These are phyloP conservation scores for Phenganax subtilis DNA, from an alignment of 92 coral and sea anemone genomes.

Conservation along the genomic window DNA sequence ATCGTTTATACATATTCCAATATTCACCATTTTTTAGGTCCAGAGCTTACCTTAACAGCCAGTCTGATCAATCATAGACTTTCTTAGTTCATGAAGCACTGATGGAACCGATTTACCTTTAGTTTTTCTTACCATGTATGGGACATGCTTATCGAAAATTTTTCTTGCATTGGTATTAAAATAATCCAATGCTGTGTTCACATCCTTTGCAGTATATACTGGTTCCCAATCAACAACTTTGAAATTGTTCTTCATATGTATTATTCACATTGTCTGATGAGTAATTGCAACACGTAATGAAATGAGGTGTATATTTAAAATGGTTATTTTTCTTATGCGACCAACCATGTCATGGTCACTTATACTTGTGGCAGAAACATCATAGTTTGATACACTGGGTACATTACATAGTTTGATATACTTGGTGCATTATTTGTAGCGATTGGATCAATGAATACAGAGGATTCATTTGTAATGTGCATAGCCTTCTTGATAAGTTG, in stretches of 20 bases:
- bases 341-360: conserved; percentile 13
- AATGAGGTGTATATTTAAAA: neutral
- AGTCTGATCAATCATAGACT: neutral
- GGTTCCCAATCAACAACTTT: neutral
- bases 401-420: neutral
- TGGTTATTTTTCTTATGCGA: neutral
- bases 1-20: conserved; percentile 2
- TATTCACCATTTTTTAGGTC: neutral
- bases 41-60: neutral
- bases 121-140: neutral
- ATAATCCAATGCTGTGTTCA: neutral
- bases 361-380: neutral
- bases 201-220: neutral
- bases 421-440: neutral
- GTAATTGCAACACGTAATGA: conserved; percentile 10
- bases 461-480: neutral
- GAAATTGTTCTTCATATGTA: neutral
- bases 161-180: neutral
- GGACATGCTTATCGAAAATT: neutral
- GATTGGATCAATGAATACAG: neutral
- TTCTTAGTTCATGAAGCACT: neutral
- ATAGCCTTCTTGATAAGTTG: conserved; percentile 15
- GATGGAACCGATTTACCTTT: neutral
- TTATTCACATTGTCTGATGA: neutral
- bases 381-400: no score